These are phyloP conservation scores for Apostichopus californicus DNA, from an alignment of 35 echinoderm and acorn worm genomes.

Conservation along the genomic window DNA sequence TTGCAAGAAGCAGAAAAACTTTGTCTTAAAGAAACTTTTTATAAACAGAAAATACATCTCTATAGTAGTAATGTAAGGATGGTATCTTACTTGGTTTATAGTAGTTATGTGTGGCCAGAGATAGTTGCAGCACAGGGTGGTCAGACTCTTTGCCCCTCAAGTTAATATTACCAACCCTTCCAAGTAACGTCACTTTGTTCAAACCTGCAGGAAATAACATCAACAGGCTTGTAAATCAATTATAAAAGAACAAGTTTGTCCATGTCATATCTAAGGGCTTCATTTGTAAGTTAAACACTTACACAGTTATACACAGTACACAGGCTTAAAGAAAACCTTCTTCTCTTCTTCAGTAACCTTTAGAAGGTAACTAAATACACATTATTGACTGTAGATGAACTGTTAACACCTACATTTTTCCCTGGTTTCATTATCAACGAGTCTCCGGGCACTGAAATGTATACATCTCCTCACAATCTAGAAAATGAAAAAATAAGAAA, in stretches of 20 bases:
- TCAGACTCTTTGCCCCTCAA: slow-evolving; percentile 23
- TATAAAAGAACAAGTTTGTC: no score
- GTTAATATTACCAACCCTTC: slow-evolving; percentile 22
- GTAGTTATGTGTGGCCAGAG: slow-evolving; percentile 18
- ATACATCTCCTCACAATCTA: slow-evolving; percentile 31
- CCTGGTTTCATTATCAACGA: background rate
- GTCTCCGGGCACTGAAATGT: background rate
- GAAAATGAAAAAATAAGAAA: background rate
- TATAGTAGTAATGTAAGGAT: no score
- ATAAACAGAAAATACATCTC: no score
- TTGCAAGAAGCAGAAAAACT: no score
- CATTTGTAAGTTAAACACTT: background rate
- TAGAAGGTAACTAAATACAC: background rate
- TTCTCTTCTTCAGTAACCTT: no score
- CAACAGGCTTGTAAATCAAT: no score
- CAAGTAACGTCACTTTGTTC: slow-evolving; percentile 41
- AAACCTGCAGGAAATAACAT: background rate
- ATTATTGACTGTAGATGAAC: background rate
- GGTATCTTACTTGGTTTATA: slow-evolving; percentile 12
- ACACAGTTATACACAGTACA: background rate
- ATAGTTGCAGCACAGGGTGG: slow-evolving; percentile 1
- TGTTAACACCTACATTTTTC: background rate
- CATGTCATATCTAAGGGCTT: background rate
- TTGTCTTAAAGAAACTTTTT: no score
- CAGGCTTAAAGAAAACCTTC: no score